Conservation (phyloP, 2,113 vertebrate species). For the Sylvia atricapilla region DNA sequence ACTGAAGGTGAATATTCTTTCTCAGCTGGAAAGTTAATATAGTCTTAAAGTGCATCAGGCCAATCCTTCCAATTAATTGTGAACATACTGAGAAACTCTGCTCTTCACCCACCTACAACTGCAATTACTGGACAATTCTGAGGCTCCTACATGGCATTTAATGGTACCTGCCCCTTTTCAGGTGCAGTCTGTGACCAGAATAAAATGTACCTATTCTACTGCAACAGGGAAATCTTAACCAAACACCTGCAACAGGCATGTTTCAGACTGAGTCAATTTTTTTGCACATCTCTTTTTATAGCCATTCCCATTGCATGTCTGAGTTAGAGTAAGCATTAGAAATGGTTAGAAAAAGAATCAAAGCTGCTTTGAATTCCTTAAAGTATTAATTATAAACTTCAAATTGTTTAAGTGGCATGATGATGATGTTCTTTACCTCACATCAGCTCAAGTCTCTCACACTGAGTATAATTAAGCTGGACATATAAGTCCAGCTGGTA, state of each 20-base stretch:
- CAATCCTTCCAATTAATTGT: background rate
- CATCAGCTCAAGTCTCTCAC: background rate
- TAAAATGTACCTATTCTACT: background rate
- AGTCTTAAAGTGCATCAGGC: background rate
- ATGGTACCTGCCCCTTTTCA: background rate
- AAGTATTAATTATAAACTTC: background rate
- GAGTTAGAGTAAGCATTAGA: background rate
- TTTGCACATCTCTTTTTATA: background rate
- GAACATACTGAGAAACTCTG: background rate
- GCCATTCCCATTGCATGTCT: background rate
- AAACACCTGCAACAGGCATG: rapidly evolving
- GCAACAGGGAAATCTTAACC: background rate
- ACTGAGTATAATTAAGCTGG: background rate
- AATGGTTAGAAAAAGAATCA: background rate
- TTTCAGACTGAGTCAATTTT: background rate
- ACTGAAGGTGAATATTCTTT: background rate
- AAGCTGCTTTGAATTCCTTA: background rate
- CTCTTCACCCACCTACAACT: background rate
- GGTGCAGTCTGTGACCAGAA: background rate
- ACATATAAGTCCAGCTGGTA: background rate
- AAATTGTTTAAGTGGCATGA: background rate
- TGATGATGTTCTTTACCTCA: background rate
- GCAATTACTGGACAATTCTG: background rate
- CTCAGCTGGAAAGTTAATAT: background rate
- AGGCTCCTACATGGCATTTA: background rate